These are phyloP conservation scores for Galagoides demidoff DNA, from an alignment of 2,797 vertebrate genomes.

Conservation along the genomic window DNA sequence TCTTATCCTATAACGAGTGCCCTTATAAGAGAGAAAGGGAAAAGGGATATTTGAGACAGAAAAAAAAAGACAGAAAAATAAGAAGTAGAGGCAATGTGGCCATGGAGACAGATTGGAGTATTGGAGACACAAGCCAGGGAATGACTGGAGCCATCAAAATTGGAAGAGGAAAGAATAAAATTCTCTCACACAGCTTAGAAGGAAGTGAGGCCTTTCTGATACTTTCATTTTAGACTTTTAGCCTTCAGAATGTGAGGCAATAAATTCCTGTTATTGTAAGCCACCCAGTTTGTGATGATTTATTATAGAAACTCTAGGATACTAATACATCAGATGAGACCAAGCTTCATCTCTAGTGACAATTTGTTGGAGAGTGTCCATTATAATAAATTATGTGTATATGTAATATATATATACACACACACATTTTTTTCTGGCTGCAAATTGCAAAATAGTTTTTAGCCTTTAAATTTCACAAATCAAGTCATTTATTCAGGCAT, in stretches of 20 bases:
- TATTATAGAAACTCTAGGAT: not conserved
- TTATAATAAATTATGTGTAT: not conserved
- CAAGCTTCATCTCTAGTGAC: not conserved
- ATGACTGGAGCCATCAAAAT: not conserved
- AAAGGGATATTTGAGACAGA: not conserved
- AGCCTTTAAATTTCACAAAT: not conserved
- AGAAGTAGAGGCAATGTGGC: not conserved
- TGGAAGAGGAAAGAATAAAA: not conserved
- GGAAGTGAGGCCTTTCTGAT: not conserved
- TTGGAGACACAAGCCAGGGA: not conserved
- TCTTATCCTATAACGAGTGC: not conserved
- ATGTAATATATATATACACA: not conserved
- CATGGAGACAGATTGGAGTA: not conserved
- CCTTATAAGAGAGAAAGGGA: not conserved
- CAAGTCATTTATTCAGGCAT: slow-evolving; percentile 31
- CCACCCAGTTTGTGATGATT: not conserved
- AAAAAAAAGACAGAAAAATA: not conserved
- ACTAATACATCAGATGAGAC: not conserved
- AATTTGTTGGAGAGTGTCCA: not conserved
- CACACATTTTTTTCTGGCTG: not conserved
- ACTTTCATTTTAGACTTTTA: not conserved
- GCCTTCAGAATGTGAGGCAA: not conserved
- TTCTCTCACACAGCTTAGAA: not conserved
- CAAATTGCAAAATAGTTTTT: not conserved
- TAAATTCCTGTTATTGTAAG: not conserved